Base-by-base conservation (phyloP, 1,140 invertebrate genomes). In the Zaprionus africanus region DNA sequence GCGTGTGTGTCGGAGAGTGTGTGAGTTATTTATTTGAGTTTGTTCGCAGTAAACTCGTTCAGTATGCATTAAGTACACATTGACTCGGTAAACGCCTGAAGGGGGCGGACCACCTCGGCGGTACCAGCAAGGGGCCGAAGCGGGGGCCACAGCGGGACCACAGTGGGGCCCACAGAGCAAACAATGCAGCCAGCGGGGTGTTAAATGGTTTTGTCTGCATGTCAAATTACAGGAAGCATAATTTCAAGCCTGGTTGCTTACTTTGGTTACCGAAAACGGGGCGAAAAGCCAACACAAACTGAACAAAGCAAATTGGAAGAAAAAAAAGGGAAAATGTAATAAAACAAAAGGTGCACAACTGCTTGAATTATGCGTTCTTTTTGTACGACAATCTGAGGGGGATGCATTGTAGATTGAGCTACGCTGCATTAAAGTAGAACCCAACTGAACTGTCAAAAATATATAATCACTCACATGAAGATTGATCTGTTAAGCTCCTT, bases 161-260 rank as follows among this genome's bases (percentile, higher is more conserved):
- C 51, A 24, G 13, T 26, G 51, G 51, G 51, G 63, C 43, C 65
- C 75, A 66, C 49, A 67, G 64, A 38, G 54, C 69, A 64, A 90
- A 88, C 85, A 88, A 88, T 88, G 85, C 85, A 85, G 51, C 59
- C 85, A 90, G 65, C 85, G 78, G 85, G 81, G 85, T 90, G 85
- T 88, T 88, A 88, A 88, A 88, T 90, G 81, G 84, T 85, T 88
- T 88, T 88, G 85, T 88, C 85, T 88, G 85, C 85, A 85, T 90
- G 85, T 90, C 85, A 90, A 90, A 88, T 90, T 90, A 88, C 85
- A 82, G 85, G 85, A 88, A 90, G 85, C 81, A 88, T 90, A 88
- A 88, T 88, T 88, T 88, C 86, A 88, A 83, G 85, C 85, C 79
- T 88, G 81, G 85, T 53, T 87, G 84, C 64, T 54, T 81, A 56